Conservation (phyloP, 2,888 invertebrate genomes). For the Macaria notata region DNA sequence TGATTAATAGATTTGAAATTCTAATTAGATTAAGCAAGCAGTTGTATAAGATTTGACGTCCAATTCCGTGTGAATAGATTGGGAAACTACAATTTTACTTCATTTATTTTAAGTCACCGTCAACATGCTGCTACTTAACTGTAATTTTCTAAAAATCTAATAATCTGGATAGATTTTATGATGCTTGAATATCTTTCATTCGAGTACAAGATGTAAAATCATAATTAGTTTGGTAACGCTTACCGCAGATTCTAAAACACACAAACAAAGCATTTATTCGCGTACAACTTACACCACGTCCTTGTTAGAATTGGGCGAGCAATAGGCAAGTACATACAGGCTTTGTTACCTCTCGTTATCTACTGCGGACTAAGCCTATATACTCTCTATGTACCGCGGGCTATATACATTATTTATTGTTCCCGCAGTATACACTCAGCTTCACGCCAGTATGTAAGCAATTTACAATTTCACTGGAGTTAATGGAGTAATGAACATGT, state of each 20-base stretch:
- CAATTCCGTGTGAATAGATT: too few species aligned
- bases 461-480: constrained; percentile 8
- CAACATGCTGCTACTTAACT: too few species aligned
- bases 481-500: too few species aligned
- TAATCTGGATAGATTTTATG: too few species aligned
- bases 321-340: constrained; percentile 51
- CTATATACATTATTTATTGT: constrained; percentile 46
- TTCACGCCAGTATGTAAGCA: constrained; percentile 16
- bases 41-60: too few species aligned
- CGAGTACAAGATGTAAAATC: background rate
- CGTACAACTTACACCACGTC: constrained; percentile 42
- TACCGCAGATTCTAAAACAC: background rate
- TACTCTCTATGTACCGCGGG: constrained; percentile 29
- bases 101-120: too few species aligned
- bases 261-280: background rate
- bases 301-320: constrained; percentile 75
- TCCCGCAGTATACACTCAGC: constrained; percentile 27
- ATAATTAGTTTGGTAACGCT: background rate
- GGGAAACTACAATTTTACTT: too few species aligned
- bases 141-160: too few species aligned
- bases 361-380: constrained; percentile 61
- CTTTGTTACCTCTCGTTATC: constrained; percentile 68
- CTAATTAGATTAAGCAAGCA: too few species aligned
- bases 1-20: too few species aligned
- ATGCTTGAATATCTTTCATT: too few species aligned